Evolutionary conservation across 2,888 invertebrate genomes (phyloP).

Genomic region (Dynastes hyllus): DNA sequence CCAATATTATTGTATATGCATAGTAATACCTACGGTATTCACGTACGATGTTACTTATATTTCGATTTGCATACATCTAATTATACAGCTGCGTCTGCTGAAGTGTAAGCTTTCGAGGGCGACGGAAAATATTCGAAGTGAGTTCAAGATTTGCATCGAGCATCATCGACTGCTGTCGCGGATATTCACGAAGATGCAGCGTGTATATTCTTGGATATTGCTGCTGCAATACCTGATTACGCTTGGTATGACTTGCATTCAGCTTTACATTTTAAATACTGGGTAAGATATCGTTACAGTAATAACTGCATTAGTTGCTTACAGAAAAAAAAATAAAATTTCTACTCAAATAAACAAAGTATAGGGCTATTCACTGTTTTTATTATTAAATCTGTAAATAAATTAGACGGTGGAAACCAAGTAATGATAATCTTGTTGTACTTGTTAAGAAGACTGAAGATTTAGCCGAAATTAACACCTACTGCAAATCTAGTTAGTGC

Average conservation of each 20-base stretch:
- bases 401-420: too few species aligned
- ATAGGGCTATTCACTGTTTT: too few species aligned
- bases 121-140: not conserved
- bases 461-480: too few species aligned
- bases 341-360: too few species aligned
- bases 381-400: too few species aligned
- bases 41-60: constrained; percentile 35
- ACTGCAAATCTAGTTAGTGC: too few species aligned
- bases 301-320: too few species aligned
- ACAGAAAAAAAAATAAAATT: too few species aligned
- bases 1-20: constrained; percentile 36
- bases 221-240: constrained; percentile 45
- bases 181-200: constrained; percentile 38
- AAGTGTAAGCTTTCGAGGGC: constrained; percentile 5
- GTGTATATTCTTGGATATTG: constrained; percentile 37
- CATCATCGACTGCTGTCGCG: constrained; percentile 39
- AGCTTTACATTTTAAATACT: constrained; percentile 45
- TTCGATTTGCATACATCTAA: constrained; percentile 43
- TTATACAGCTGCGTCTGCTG: constrained; percentile 40
- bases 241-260: constrained; percentile 33
- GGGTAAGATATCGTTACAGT: constrained; percentile 10
- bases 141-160: constrained; percentile 27
- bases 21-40: constrained; percentile 14
- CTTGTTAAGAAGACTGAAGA: too few species aligned
- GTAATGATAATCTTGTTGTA: too few species aligned